Base-by-base conservation (phyloP, 2,113 vertebrate species). In the Lamprologus tigripictilis region DNA sequence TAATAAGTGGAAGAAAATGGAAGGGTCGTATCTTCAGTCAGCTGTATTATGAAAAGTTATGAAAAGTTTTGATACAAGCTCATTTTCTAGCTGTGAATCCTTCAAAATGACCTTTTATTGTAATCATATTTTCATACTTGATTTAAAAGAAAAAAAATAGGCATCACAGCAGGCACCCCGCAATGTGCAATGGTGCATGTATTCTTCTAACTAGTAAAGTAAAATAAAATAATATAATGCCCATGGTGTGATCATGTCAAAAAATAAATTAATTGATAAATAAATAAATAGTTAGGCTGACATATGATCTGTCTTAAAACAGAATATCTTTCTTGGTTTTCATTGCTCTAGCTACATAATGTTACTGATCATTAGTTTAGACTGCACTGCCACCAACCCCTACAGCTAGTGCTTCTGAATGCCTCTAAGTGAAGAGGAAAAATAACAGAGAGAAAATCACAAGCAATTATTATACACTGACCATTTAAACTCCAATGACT, bases 401-500 rank as follows among this genome's bases (percentile, higher is more conserved):
- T 28, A 63, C 84, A 81, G 33, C 31, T n/a, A 49, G 16, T 66
- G 51, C 21, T 42, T 35, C 68, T 88, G 55, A 92, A 88, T 83
- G 87, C 66, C 47, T 81, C 61, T 76, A 63, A 88, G 89, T 83
- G 68, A 86, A 40, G 31, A 42, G 78, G 42, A 40, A 78, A 86
- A 84, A 76, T 26, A 10, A 13, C 47, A 2, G 45, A 35, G 68
- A n/a, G 2, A 54, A 85, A 86, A 86, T 90, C 40, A 84, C 31
- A 14, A 40, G 28, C 31, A 47, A 86, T 86, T 83, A 81, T 61
- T 23, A 3, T 14, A 84, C 81, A 82, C 3, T 81, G 53, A 57
- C 82, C 47, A 47, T 89, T 91, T 90, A 83, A 84, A 86, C 73
- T 89, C 31, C 85, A 90, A 92, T 90, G 12, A 76, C 87, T 37